Conservation (phyloP, 2,113 vertebrate species). For the Pyxicephalus adspersus region DNA sequence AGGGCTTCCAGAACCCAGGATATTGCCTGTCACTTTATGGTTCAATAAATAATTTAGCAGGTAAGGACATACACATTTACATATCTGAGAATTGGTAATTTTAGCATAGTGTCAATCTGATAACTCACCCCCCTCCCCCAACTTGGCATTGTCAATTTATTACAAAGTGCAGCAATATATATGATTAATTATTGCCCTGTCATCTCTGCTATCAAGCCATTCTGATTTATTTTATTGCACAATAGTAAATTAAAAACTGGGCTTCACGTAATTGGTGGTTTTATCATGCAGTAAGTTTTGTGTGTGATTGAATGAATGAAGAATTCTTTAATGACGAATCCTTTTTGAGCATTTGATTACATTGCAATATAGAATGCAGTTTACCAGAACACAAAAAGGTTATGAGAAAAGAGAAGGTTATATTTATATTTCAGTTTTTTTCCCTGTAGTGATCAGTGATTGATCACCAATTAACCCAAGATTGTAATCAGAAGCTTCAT, state of each 20-base stretch:
- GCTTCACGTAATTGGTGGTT: slow-evolving; percentile 1
- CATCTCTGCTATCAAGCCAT: background rate
- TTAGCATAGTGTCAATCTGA: no score
- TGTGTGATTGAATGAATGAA: no score
- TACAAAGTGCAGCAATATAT: slow-evolving; percentile 24
- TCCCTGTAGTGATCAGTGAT: no score
- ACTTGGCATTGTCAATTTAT: background rate
- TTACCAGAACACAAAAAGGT: no score
- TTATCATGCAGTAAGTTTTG: slow-evolving; percentile 1
- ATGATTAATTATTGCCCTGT: slow-evolving; percentile 6
- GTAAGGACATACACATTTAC: slow-evolving; percentile 15
- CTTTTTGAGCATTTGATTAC: background rate
- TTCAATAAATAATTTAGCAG: slow-evolving; percentile 9
- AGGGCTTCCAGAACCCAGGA: background rate
- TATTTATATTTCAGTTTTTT: no score
- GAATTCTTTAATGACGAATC: background rate
- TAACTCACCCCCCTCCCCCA: background rate
- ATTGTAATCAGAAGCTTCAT: no score
- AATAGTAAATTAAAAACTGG: slow-evolving; percentile 27
- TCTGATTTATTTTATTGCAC: slow-evolving; percentile 12
- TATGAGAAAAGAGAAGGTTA: no score
- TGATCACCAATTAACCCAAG: no score
- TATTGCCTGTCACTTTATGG: slow-evolving; percentile 28
- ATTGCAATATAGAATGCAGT: background rate
- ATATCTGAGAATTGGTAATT: slow-evolving; percentile 9